phyloP scores from a whole-genome alignment of 2,888 invertebrate genomes.

The Halictus ligatus region DNA sequence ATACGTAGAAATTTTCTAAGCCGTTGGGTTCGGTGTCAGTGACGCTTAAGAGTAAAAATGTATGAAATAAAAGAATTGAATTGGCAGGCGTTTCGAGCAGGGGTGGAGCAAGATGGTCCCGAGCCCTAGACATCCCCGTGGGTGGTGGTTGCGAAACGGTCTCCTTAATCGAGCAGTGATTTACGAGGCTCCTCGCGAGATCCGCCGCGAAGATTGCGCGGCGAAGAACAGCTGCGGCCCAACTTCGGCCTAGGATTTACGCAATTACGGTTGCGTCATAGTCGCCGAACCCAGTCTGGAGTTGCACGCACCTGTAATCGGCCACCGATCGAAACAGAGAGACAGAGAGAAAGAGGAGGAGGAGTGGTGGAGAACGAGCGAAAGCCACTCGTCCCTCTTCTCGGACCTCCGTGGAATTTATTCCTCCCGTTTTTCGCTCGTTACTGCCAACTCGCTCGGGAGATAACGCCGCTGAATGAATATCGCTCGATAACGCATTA shows the following conservation, averaged over 20 bases:
- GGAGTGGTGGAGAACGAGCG: background rate
- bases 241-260: conserved; percentile 60
- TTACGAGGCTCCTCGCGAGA: conserved; percentile 69
- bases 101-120: conserved; percentile 34
- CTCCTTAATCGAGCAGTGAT: conserved; percentile 75
- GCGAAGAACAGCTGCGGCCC: conserved; percentile 43
- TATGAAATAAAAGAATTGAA: background rate
- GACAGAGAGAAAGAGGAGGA: background rate
- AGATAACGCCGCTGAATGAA: conserved; percentile 3
- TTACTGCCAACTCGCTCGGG: background rate
- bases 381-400: background rate
- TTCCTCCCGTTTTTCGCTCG: background rate
- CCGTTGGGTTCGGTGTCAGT: background rate
- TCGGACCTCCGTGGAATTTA: background rate
- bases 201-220: conserved; percentile 70
- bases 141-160: conserved; percentile 76
- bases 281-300: conserved; percentile 17
- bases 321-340: background rate
- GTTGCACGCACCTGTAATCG: conserved; percentile 45
- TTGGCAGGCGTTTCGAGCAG: background rate
- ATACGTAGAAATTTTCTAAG: no score
- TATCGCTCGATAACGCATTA: conserved; percentile 10
- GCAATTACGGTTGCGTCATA: conserved; percentile 63
- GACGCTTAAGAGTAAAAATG: background rate
- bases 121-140: background rate